A percentile compares a stretch with the other conserved stretches of the same genome.
Evolutionary conservation across 92 coral and sea anemone genomes (phyloP).

Genomic region (Palythoa heliodiscus): DNA sequence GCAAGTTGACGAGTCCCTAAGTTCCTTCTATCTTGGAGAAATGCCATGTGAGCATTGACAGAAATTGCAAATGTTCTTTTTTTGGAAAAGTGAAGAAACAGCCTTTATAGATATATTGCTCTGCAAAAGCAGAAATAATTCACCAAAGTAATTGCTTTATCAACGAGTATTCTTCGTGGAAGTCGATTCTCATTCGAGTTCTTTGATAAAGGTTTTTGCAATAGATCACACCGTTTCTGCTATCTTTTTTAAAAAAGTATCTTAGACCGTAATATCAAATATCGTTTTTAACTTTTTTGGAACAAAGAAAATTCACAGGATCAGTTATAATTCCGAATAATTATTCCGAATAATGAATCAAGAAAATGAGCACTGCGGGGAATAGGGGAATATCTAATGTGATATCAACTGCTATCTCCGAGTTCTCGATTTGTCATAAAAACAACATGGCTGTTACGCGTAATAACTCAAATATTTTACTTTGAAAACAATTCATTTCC

Average conservation of each 20-base stretch:
- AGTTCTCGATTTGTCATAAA: background rate
- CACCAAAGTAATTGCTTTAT: background rate
- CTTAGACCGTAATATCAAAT: background rate
- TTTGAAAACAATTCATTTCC: too few species aligned
- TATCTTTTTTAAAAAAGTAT: too few species aligned
- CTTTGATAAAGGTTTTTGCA: too few species aligned
- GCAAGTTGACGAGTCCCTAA: too few species aligned
- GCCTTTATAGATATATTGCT: background rate
- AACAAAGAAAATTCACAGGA: background rate
- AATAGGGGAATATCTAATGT: background rate
- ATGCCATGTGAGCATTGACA: too few species aligned
- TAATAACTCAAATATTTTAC: slow-evolving; percentile 15
- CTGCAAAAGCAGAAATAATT: background rate
- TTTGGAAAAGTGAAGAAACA: background rate
- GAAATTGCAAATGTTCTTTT: too few species aligned
- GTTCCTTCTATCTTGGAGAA: too few species aligned
- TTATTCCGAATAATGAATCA: background rate
- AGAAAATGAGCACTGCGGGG: background rate
- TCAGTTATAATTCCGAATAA: background rate
- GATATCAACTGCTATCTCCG: slow-evolving; percentile 2
- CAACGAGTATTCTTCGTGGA: background rate
- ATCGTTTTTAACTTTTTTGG: background rate
- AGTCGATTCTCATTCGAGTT: background rate
- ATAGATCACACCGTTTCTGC: too few species aligned
- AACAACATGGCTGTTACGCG: background rate